A percentile compares a stretch with the other conserved stretches of the same genome.
These are phyloP conservation scores for Phylloscopus trochiloides DNA, from an alignment of 2,113 vertebrate species.

Conservation along the genomic window DNA sequence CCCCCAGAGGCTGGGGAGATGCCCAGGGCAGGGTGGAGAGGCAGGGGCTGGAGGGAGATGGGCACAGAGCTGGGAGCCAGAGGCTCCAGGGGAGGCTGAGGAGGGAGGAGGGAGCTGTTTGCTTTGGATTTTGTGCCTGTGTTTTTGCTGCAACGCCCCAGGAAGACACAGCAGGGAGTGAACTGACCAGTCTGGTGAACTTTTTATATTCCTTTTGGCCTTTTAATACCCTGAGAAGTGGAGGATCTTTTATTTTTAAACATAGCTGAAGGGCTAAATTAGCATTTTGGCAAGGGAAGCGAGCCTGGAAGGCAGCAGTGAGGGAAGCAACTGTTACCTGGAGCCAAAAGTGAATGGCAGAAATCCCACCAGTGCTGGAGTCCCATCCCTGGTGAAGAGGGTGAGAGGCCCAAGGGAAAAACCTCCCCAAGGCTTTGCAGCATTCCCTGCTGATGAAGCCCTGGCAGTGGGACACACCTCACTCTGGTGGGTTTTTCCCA, in stretches of 20 bases:
- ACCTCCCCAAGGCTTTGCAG: background rate
- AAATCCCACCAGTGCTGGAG: background rate
- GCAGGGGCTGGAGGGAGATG: background rate
- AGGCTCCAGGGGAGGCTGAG: background rate
- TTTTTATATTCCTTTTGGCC: constrained; percentile 64
- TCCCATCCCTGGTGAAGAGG: background rate
- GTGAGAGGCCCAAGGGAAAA: background rate
- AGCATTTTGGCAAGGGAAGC: constrained; percentile 40
- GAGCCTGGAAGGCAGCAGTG: constrained; percentile 26
- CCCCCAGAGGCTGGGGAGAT: background rate
- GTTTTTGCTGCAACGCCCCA: constrained; percentile 55
- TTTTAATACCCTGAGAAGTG: constrained; percentile 55
- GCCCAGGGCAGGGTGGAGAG: background rate
- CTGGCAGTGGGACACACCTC: background rate
- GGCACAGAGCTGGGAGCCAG: constrained; percentile 9
- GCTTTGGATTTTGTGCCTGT: constrained; percentile 47
- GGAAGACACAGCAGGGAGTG: constrained; percentile 48
- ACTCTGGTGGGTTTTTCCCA: background rate
- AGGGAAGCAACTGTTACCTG: constrained; percentile 31
- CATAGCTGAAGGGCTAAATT: constrained; percentile 57
- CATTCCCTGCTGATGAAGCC: background rate
- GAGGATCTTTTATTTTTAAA: constrained; percentile 60
- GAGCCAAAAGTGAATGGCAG: constrained; percentile 28
- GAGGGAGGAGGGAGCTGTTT: constrained; percentile 39
- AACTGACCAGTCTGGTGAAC: constrained; percentile 67